Evolutionary conservation across 1,140 invertebrate species (phyloP).

Genomic region (Halictus rubicundus): DNA sequence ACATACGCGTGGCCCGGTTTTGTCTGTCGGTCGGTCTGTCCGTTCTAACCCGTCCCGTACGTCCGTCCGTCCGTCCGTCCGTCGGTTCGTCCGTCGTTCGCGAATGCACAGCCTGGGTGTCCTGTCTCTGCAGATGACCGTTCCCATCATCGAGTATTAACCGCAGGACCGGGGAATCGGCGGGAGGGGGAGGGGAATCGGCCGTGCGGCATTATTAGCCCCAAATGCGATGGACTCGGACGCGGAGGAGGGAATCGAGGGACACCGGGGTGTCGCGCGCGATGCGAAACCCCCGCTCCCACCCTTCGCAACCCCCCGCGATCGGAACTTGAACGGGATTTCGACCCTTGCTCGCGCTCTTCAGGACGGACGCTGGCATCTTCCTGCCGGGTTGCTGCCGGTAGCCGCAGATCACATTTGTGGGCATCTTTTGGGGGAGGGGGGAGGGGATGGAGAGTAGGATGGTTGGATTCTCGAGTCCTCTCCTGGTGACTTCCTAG

Average conservation of each 20-base stretch:
- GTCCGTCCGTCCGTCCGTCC: constrained; percentile 43
- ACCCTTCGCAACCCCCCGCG: neutral
- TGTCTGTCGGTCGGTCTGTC: constrained; percentile 68
- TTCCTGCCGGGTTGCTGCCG: no score
- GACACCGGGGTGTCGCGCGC: constrained; percentile 37
- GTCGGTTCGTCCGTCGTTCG: constrained; percentile 64
- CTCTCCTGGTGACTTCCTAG: no score
- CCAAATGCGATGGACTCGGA: constrained; percentile 78
- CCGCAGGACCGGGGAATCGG: constrained; percentile 76
- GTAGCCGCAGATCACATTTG: no score
- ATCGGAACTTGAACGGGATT: constrained; percentile 8
- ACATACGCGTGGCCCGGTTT: constrained; percentile 77
- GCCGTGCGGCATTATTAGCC: constrained; percentile 78
- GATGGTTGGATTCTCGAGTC: no score
- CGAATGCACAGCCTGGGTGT: constrained; percentile 75
- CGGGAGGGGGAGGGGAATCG: constrained; percentile 55
- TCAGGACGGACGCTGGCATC: neutral
- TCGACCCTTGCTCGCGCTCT: constrained; percentile 9
- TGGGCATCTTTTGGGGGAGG: no score
- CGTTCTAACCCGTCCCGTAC: constrained; percentile 61
- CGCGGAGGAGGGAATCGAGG: constrained; percentile 17
- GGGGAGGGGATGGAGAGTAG: no score
- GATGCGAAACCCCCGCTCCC: constrained; percentile 41
- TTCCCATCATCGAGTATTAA: constrained; percentile 82
- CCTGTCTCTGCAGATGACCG: constrained; percentile 81